These are phyloP conservation scores for Cercopithecus diana DNA, from an alignment of 2,797 vertebrate genomes.

Conservation along the genomic window DNA sequence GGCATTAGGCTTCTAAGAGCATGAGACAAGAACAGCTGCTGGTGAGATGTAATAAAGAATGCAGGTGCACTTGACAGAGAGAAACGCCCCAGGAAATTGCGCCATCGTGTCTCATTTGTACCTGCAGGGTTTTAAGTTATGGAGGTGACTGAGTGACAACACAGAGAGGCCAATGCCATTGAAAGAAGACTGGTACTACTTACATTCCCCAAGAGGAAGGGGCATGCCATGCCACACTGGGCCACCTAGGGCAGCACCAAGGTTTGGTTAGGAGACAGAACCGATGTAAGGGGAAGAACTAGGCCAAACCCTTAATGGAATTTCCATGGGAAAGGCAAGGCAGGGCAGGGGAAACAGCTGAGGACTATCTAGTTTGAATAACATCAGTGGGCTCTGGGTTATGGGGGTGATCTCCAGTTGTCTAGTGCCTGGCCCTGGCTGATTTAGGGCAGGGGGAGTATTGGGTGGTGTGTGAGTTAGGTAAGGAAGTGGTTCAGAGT, in stretches of 20 bases:
- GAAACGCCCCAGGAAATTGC: neutral
- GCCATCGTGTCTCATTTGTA: neutral
- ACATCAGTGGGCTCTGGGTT: neutral
- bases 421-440: neutral
- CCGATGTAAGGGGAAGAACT: neutral
- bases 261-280: neutral
- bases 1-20: neutral
- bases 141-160: neutral
- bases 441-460: neutral
- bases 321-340: neutral
- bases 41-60: neutral
- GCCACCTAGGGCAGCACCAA: neutral
- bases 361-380: neutral
- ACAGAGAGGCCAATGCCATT: neutral
- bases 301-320: neutral
- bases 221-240: accelerated
- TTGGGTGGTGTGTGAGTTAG: neutral
- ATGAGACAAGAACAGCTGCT: neutral
- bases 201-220: neutral
- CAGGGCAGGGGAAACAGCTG: neutral
- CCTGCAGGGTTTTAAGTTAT: neutral
- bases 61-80: neutral
- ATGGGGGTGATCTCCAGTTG: neutral
- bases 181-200: neutral
- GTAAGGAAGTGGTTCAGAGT: neutral